These are phyloP conservation scores for Oasisia sp. DNA, from an alignment of 2,888 invertebrate species.

Conservation along the genomic window DNA sequence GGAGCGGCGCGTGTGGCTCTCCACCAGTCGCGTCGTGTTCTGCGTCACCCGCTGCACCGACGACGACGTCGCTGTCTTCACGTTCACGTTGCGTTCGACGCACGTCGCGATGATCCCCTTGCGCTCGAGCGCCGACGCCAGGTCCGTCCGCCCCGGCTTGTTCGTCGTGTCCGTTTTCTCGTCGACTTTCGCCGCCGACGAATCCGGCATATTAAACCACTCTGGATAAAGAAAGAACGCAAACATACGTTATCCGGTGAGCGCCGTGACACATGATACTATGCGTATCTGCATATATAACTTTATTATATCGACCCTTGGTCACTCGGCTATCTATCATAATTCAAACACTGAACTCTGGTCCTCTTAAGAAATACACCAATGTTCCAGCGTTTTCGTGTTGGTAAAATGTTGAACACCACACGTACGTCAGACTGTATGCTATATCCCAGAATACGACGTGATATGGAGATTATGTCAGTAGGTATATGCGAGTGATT, in stretches of 20 bases:
- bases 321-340: no score
- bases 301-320: no score
- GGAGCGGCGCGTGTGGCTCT: neutral
- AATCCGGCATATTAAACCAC: slow-evolving; percentile 6
- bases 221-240: neutral
- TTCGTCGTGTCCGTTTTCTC: neutral
- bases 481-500: no score
- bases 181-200: slow-evolving; percentile 3
- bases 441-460: no score
- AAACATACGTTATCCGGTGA: neutral
- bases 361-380: no score
- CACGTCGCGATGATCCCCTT: neutral
- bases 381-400: no score
- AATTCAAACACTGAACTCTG: no score
- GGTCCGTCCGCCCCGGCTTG: neutral
- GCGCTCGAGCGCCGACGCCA: neutral
- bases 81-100: neutral
- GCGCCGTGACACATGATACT: neutral
- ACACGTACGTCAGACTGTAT: no score
- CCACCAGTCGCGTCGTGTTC: slow-evolving; percentile 10
- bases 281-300: no score
- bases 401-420: no score
- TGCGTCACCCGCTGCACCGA: neutral
- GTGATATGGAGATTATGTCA: no score
- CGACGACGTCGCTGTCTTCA: slow-evolving; percentile 1